These are phyloP conservation scores for Saxicola maurus DNA, from an alignment of 2,797 vertebrate genomes.

Conservation along the genomic window DNA sequence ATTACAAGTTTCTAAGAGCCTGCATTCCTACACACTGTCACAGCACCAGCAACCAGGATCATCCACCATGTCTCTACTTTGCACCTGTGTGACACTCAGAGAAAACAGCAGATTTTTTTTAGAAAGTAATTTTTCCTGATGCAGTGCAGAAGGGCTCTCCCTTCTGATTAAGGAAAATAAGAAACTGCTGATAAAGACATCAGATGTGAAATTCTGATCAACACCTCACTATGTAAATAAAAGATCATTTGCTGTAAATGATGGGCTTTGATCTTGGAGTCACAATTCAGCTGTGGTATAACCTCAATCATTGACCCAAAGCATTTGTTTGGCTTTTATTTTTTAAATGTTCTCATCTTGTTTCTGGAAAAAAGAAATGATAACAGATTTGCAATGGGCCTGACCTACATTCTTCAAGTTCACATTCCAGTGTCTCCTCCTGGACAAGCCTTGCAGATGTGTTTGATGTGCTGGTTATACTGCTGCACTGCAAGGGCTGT, in stretches of 20 bases:
- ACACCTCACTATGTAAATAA: neutral
- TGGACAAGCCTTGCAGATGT: constrained; percentile 30
- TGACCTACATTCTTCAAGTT: constrained; percentile 8
- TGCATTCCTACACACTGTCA: neutral
- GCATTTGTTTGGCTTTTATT: constrained; percentile 7
- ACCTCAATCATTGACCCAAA: neutral
- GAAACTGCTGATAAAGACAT: neutral
- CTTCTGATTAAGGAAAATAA: neutral
- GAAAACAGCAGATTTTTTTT: neutral
- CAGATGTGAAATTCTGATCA: neutral
- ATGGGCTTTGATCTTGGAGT: neutral
- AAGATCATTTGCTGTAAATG: neutral
- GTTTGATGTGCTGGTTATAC: neutral
- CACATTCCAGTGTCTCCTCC: constrained; percentile 13
- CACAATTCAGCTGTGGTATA: neutral
- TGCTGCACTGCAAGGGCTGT: neutral
- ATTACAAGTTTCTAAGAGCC: neutral
- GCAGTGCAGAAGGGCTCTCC: neutral
- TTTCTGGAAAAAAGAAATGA: neutral
- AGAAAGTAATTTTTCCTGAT: neutral
- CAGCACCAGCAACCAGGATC: neutral
- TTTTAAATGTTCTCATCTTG: neutral
- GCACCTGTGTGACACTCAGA: neutral
- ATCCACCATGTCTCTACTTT: neutral
- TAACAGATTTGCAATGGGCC: neutral